Evolutionary conservation across 2,113 vertebrate genomes (phyloP).

Genomic region (Zosterops lateralis): DNA sequence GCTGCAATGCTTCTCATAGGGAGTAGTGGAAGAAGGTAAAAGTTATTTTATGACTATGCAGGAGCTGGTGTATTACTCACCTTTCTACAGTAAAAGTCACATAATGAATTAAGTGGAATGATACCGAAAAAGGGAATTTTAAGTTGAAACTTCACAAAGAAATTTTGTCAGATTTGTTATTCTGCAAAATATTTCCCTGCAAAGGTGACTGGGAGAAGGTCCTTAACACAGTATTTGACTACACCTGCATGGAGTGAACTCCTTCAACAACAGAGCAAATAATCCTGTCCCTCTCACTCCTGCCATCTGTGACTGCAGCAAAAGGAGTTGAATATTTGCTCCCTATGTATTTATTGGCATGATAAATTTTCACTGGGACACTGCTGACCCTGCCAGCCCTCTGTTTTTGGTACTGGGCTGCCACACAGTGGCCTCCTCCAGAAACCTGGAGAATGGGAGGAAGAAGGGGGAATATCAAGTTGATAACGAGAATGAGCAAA

Average conservation of each 20-base stretch:
- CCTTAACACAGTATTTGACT: not conserved
- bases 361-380: not conserved
- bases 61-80: not conserved
- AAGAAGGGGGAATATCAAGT: not conserved
- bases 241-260: not conserved
- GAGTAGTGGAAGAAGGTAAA: not conserved
- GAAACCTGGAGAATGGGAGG: not conserved
- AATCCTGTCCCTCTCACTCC: not conserved
- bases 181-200: not conserved
- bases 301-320: not conserved
- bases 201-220: not conserved
- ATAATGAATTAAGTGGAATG: not conserved
- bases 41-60: not conserved
- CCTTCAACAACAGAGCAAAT: not conserved
- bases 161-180: not conserved
- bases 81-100: not conserved
- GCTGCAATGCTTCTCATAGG: not conserved
- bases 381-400: not conserved
- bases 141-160: not conserved
- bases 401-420: constrained; percentile 31
- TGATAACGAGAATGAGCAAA: not conserved
- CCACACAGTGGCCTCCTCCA: constrained; percentile 29
- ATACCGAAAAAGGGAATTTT: not conserved
- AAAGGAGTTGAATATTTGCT: not conserved
- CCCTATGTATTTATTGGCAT: not conserved